Conservation (phyloP, 2,797 vertebrate genomes). For the Malacoraja senta region DNA sequence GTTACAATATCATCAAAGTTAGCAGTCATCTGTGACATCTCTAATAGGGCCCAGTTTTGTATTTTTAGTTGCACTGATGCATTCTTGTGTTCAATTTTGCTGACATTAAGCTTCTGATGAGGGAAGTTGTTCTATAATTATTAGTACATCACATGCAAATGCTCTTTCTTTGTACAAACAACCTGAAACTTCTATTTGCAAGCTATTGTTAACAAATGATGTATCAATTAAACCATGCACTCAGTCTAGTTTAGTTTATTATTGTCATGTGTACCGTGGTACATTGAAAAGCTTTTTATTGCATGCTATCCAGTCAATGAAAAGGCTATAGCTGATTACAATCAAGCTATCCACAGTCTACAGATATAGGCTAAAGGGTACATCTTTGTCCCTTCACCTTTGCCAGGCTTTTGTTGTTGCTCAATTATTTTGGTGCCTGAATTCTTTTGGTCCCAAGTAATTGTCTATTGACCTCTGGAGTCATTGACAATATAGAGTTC, state of each 20-base stretch:
- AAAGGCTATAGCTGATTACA: too few species aligned
- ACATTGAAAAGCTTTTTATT: too few species aligned
- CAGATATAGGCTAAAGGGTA: too few species aligned
- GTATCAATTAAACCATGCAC: not conserved
- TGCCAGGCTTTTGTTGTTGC: not conserved
- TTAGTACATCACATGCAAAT: conserved; percentile 11
- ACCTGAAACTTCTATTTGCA: not conserved
- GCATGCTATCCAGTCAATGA: too few species aligned
- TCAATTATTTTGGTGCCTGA: not conserved
- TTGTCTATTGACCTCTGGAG: too few species aligned
- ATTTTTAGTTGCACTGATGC: conserved; percentile 28
- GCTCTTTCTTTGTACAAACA: not conserved
- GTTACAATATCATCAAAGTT: conserved; percentile 14
- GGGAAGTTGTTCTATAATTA: not conserved
- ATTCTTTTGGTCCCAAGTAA: too few species aligned
- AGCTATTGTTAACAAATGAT: not conserved
- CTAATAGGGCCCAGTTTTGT: not conserved
- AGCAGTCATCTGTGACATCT: not conserved
- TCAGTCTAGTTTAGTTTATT: too few species aligned
- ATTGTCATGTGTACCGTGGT: too few species aligned
- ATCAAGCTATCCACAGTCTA: too few species aligned
- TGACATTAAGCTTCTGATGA: not conserved
- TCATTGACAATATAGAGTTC: not conserved
- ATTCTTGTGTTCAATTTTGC: not conserved
- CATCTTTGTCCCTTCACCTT: not conserved